Conservation (phyloP, 2,797 vertebrate genomes). For the Macropus fuliginosus region DNA sequence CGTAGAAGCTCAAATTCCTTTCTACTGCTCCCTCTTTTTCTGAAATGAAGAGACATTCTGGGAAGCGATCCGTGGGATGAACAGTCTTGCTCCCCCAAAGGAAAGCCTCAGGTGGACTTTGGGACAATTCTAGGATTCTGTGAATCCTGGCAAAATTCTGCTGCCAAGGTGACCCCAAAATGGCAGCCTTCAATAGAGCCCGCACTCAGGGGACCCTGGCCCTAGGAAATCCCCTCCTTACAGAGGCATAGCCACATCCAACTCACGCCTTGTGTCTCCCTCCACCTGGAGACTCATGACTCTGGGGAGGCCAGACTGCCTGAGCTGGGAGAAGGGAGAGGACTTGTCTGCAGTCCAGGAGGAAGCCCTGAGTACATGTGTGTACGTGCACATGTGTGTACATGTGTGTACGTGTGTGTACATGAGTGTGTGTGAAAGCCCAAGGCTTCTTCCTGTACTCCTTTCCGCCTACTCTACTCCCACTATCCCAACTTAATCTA, state of each 20-base stretch:
- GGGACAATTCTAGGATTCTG: too few relatives aligned
- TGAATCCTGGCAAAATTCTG: too few relatives aligned
- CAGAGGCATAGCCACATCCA: too few relatives aligned
- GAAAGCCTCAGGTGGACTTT: background rate
- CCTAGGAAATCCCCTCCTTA: too few relatives aligned
- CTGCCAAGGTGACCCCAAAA: too few relatives aligned
- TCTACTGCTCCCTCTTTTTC: background rate
- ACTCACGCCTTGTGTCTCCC: background rate
- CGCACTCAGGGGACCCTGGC: too few relatives aligned
- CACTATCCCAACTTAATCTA: conserved; percentile 23
- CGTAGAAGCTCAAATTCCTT: background rate
- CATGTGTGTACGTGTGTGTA: too few relatives aligned
- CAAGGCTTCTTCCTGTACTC: too few relatives aligned
- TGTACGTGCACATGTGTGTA: background rate
- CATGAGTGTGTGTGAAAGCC: too few relatives aligned
- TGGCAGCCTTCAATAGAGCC: too few relatives aligned
- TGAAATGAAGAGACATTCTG: background rate
- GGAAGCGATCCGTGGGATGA: background rate
- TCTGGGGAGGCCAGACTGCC: background rate
- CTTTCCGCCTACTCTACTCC: background rate
- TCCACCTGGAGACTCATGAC: background rate
- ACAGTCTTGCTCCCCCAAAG: background rate
- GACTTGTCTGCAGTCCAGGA: too few relatives aligned
- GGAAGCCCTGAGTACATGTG: too few relatives aligned
- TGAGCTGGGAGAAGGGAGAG: background rate